phyloP scores from a whole-genome alignment of 2,888 invertebrate genomes.

The Leptinotarsa rubiginosa region DNA sequence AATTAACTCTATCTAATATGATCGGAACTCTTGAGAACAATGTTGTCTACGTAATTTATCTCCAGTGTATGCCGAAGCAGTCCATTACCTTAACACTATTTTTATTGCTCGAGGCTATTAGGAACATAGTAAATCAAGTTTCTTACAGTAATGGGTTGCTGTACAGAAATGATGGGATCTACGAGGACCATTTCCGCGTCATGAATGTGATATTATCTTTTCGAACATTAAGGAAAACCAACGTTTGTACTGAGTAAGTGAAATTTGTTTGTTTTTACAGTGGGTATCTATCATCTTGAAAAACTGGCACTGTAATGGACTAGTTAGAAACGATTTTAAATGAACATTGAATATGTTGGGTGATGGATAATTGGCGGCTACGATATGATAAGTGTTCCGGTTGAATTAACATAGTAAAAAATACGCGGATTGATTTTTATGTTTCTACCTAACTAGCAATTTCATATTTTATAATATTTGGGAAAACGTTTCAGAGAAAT shows the following conservation, averaged over 20 bases:
- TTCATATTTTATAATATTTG: no score
- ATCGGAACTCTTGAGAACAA: slow-evolving; percentile 1
- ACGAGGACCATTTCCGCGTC: background rate
- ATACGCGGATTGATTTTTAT: no score
- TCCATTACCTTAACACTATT: background rate
- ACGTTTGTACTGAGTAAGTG: background rate
- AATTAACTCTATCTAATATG: background rate
- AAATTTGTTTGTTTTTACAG: background rate
- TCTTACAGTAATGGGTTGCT: background rate
- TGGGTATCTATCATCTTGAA: background rate
- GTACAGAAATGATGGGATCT: slow-evolving; percentile 1
- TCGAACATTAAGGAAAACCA: background rate
- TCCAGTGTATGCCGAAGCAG: background rate
- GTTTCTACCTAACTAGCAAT: no score
- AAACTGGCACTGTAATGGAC: background rate
- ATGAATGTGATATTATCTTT: slow-evolving; percentile 6
- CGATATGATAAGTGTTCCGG: no score
- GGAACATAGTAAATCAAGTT: slow-evolving; percentile 9
- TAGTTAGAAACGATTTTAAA: background rate
- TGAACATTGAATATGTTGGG: background rate
- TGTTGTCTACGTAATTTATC: slow-evolving; percentile 7
- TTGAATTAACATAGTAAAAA: no score
- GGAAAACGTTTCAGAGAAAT: no score
- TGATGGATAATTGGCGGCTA: no score
- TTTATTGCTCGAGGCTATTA: background rate